These are phyloP conservation scores for Phaethornis superciliosus DNA, from an alignment of 2,113 vertebrate species.

Conservation along the genomic window DNA sequence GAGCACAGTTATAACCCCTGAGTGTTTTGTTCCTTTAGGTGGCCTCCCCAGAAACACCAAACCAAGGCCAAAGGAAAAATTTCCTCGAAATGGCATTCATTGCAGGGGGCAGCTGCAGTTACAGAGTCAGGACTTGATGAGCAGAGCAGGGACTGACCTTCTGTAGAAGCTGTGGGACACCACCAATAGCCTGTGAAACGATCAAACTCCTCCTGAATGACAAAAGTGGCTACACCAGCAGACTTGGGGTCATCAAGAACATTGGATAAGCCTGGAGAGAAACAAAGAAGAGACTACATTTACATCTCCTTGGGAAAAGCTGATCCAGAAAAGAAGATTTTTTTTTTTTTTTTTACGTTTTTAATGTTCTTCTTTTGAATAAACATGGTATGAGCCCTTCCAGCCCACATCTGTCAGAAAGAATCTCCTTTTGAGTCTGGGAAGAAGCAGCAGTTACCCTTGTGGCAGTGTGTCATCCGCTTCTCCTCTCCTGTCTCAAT, in stretches of 20 bases:
- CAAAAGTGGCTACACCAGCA: slow-evolving; percentile 95
- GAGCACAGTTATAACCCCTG: neutral
- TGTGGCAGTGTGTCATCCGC: slow-evolving; percentile 90
- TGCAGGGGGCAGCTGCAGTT: neutral
- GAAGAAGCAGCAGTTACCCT: slow-evolving; percentile 74
- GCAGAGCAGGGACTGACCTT: slow-evolving; percentile 77
- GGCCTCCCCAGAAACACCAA: neutral
- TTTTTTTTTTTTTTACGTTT: too few species aligned
- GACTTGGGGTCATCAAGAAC: slow-evolving; percentile 94
- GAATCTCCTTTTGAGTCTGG: neutral
- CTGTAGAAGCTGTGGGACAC: slow-evolving; percentile 85
- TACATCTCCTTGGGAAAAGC: neutral
- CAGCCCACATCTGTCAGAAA: neutral
- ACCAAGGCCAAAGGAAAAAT: neutral
- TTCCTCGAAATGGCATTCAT: neutral
- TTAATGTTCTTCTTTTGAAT: too few species aligned
- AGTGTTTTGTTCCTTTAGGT: neutral
- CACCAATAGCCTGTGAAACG: slow-evolving; percentile 98
- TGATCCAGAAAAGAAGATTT: neutral
- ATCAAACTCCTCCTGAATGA: slow-evolving; percentile 98
- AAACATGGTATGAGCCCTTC: neutral
- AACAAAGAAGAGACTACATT: neutral
- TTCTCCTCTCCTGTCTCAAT: slow-evolving; percentile 89
- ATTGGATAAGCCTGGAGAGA: slow-evolving; percentile 83
- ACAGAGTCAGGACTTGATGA: neutral